phyloP scores from a whole-genome alignment of 1,140 invertebrate species.

The Vanessa tameamea region DNA sequence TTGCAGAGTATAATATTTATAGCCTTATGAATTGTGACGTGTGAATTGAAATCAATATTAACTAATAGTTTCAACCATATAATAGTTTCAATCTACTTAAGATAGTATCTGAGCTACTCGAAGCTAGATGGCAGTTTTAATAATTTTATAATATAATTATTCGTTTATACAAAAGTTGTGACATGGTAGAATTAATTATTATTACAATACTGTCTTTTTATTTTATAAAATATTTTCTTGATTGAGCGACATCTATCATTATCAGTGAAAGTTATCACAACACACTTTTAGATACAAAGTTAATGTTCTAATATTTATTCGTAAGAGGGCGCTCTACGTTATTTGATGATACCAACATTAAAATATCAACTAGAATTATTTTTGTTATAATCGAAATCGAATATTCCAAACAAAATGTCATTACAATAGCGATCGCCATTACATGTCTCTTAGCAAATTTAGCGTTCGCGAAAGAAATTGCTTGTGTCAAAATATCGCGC shows the following conservation, averaged over 20 bases:
- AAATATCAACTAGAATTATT: constrained; percentile 20
- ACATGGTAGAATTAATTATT: neutral
- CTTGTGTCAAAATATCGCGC: constrained; percentile 62
- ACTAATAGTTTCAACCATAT: neutral
- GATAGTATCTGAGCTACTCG: constrained; percentile 30
- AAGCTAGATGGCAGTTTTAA: constrained; percentile 35
- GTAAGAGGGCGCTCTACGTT: neutral
- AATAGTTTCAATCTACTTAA: neutral
- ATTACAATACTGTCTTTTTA: neutral
- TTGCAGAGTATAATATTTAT: too few relatives aligned
- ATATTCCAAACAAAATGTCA: constrained; percentile 30
- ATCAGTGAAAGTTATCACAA: neutral
- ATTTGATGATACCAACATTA: neutral
- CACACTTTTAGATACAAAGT: neutral
- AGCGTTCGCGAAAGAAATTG: constrained; percentile 62
- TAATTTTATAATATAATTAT: neutral
- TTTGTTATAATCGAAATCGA: constrained; percentile 3
- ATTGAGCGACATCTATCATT: constrained; percentile 5
- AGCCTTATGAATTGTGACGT: too few relatives aligned
- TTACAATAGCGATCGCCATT: constrained; percentile 57
- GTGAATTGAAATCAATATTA: too few relatives aligned
- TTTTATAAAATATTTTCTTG: neutral
- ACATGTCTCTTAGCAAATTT: constrained; percentile 56
- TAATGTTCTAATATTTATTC: neutral
- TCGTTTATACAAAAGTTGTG: neutral